Base-by-base conservation (phyloP, 2,113 vertebrate species). In the Seriola aureovittata region DNA sequence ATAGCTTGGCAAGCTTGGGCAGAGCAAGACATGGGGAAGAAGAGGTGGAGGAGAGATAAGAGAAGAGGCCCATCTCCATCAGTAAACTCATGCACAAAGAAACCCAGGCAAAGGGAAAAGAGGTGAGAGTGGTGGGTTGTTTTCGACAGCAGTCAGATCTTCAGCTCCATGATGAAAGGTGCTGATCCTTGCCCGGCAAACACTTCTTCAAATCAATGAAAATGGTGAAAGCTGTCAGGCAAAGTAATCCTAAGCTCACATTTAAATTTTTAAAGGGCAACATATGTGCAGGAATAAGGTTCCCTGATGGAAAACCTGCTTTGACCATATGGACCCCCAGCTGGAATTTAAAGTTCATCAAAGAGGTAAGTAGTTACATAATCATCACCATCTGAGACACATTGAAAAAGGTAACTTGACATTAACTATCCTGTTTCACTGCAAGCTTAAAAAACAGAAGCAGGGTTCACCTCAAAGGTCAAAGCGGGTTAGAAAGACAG, bases 181-280 rank as follows among this genome's bases (percentile, higher is more conserved):
- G 80, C 29, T 32, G 40, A 75, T 85, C 65, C 40, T 13, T 70
- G 40, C 29, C 10, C 64, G 44, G 71, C 32, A 64, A 66, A 74
- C 58, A 1, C 59, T 66, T 85, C 48, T 77, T 79, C 57, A 69
- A 78, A 85, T 79, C 75, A 90, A 84, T 75, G 19, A 58, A 83
- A 85, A 58, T 8, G 64, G 75, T 9, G 0, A 63, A 82, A 83
- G 82, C 84, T 77, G 68, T 63, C 66, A 75, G 81, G 68, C 54
- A 63, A 34, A 71, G 88, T 89, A 87, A 88, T 68, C 79, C 86
- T 90, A 85, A 86, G 5, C 87, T 87, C 63, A 52, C 25, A 8
- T 88, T 90, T 89, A 81, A 86, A 94, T 78, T 82, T 73, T 92
- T 91, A 75, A 91, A 92, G 81, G 62, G 46, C 77, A 76, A 84